Evolutionary conservation across 2,888 invertebrate species (phyloP).

Genomic region (Sinhomidia bicolor): DNA sequence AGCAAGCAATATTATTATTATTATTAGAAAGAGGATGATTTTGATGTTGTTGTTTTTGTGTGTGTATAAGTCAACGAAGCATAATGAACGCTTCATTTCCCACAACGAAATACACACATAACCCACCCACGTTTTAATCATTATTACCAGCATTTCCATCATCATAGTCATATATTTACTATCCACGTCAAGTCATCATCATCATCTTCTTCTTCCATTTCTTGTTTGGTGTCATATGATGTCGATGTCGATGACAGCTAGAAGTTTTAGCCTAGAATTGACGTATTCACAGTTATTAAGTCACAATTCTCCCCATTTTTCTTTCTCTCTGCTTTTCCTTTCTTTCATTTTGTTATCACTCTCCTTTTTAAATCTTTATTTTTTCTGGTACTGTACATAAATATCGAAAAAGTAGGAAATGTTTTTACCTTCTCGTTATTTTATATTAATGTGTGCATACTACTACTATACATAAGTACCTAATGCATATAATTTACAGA

Average conservation of each 20-base stretch:
- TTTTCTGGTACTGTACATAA: too few species aligned
- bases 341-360: not conserved
- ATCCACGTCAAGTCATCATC: not conserved
- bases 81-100: slow-evolving; percentile 36
- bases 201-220: not conserved
- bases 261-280: too few species aligned
- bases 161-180: not conserved
- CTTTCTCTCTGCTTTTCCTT: not conserved
- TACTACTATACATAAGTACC: too few species aligned
- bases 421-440: too few species aligned
- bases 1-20: slow-evolving; percentile 8
- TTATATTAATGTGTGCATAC: too few species aligned
- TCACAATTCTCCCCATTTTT: not conserved
- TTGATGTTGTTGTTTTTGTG: slow-evolving; percentile 13
- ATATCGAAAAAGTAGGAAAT: too few species aligned
- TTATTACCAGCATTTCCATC: slow-evolving; percentile 30
- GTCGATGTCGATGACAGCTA: slow-evolving; percentile 2
- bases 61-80: slow-evolving; percentile 3
- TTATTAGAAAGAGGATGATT: not conserved
- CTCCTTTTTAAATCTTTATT: too few species aligned
- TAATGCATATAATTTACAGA: too few species aligned
- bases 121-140: slow-evolving; percentile 51
- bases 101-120: slow-evolving; percentile 1
- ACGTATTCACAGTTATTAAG: slow-evolving; percentile 25
- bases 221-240: not conserved